phyloP scores from a whole-genome alignment of 2,888 invertebrate species.

The Melolontha melolontha region DNA sequence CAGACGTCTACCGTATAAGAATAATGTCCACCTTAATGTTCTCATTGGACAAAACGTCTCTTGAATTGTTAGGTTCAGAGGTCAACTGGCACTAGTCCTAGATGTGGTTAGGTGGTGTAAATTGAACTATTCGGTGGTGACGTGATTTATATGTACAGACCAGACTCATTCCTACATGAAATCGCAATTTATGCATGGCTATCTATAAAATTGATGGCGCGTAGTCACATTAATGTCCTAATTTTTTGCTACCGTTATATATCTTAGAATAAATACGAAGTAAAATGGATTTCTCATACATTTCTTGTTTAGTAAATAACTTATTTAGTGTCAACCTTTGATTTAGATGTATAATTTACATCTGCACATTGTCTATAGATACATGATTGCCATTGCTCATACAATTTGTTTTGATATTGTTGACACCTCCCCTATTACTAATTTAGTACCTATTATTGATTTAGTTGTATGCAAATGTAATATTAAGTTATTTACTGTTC shows the following conservation, averaged over 20 bases:
- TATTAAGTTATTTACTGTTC: too few species aligned
- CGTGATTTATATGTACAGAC: slow-evolving; percentile 24
- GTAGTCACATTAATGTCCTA: slow-evolving; percentile 1
- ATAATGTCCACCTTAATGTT: slow-evolving; percentile 63
- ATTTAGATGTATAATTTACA: too few species aligned
- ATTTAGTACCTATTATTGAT: too few species aligned
- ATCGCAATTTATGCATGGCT: slow-evolving; percentile 16
- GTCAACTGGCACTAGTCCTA: slow-evolving; percentile 63
- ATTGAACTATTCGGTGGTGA: slow-evolving; percentile 40
- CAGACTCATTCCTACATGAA: slow-evolving; percentile 14
- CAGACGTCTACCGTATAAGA: slow-evolving; percentile 53
- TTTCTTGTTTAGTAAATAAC: neutral
- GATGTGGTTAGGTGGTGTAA: slow-evolving; percentile 47
- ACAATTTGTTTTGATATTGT: too few species aligned
- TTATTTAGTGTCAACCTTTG: neutral
- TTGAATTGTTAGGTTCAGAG: slow-evolving; percentile 60
- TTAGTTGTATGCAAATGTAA: too few species aligned
- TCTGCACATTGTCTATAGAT: too few species aligned
- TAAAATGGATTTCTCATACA: too few species aligned
- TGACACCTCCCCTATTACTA: too few species aligned
- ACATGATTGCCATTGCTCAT: too few species aligned
- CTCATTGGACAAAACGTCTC: slow-evolving; percentile 58
- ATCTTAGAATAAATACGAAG: too few species aligned
- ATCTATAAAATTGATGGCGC: slow-evolving; percentile 12
- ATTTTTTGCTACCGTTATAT: neutral